Base-by-base conservation (phyloP, 2,113 vertebrate genomes). In the Nettapus auritus region DNA sequence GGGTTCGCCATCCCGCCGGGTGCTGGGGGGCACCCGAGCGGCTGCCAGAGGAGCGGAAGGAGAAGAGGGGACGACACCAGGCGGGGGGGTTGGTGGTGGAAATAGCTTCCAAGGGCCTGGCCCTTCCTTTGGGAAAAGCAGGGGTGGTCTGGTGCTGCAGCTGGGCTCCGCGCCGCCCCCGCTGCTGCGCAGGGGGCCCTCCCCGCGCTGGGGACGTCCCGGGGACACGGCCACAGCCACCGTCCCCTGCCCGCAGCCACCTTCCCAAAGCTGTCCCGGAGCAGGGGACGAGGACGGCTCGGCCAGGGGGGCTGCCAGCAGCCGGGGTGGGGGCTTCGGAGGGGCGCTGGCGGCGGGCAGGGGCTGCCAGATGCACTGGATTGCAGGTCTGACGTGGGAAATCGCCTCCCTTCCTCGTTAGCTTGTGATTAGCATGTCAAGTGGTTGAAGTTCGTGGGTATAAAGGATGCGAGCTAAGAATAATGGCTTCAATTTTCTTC, bases 391-490 rank as follows among this genome's bases (percentile, higher is more conserved):
- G 95, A 85, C 62, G 70, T 85, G 89, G 93, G 87, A 90, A 95
- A 94, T 93, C 77, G 81, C 89, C 89, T 94, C 96, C 94, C 91
- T 92, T 63, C 91, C 94, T 94, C 89, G 91, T 96, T 95, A 97
- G 96, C 95, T 88, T 97, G 96, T 97, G 96, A 94, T 94, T 96
- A 94, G 94, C 94, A 95, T 96, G 93, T 92, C 91, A 96, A 96
- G 94, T 86, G 93, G 70, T 79, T 95, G 91, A 85, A 91, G 94
- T 94, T 94, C 88, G 91, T 92, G 91, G 91, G 94, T 73, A 95
- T 73, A 95, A 95, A 94, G 91, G 96, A 94, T 95, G 91, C 91
- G 63, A 93, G 95, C 19, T 18, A 95, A 95, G 95, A 97, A 94
- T 96, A 96, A 97, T 95, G 94, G 93, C 96, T 96, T 96, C 94